phyloP scores from a whole-genome alignment of 2,888 invertebrate species.

The Drosophila mercatorum region DNA sequence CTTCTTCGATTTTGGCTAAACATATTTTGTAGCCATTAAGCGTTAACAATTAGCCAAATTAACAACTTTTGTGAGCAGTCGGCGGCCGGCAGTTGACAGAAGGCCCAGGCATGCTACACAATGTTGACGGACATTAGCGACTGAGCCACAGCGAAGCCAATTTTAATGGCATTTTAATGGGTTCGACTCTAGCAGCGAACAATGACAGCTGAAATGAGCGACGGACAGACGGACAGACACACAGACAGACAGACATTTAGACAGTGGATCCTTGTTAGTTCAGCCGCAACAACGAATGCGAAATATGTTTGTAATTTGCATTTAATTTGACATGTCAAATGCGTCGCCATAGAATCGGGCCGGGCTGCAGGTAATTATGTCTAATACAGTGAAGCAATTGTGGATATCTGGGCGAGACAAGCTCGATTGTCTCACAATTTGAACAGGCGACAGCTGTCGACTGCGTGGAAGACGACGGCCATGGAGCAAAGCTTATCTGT shows the following conservation, averaged over 20 bases:
- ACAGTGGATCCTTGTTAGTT: conserved; percentile 2
- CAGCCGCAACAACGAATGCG: conserved; percentile 47
- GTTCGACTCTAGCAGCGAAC: conserved; percentile 30
- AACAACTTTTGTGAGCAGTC: conserved; percentile 35
- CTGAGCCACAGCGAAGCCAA: conserved; percentile 45
- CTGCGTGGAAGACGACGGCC: neutral
- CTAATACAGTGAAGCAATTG: conserved; percentile 22
- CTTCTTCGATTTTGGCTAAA: conserved; percentile 29
- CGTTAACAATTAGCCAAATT: conserved; percentile 31
- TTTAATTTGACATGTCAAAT: conserved; percentile 77
- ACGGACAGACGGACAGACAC: neutral
- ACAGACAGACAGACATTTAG: neutral
- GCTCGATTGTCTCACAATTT: conserved; percentile 6
- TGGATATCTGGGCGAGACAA: conserved; percentile 7
- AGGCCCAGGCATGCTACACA: conserved; percentile 35
- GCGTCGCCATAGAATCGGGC: conserved; percentile 34
- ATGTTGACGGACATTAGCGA: conserved; percentile 49
- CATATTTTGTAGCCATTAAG: conserved; percentile 30
- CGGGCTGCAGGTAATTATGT: conserved; percentile 40
- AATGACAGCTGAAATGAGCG: conserved; percentile 28
- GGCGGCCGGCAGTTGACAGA: conserved; percentile 12
- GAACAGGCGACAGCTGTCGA: conserved; percentile 3
- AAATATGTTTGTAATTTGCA: conserved; percentile 75
- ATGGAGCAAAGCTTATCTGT: neutral
- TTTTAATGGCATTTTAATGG: conserved; percentile 75